These are phyloP conservation scores for Euproctis similis DNA, from an alignment of 2,888 invertebrate genomes.

Conservation along the genomic window DNA sequence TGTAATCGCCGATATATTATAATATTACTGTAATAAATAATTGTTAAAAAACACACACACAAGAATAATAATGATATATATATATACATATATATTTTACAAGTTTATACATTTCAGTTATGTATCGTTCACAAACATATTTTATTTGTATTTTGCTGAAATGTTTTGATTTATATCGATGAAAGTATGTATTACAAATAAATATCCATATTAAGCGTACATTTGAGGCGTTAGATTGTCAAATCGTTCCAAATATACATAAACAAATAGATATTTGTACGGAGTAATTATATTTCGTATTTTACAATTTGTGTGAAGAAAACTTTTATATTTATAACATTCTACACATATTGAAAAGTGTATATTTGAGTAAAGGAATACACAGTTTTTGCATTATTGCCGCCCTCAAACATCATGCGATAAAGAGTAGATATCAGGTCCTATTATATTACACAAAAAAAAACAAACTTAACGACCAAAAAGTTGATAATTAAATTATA, in stretches of 20 bases:
- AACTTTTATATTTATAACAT: slow-evolving; percentile 26
- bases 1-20: slow-evolving; percentile 58
- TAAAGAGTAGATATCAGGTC: slow-evolving; percentile 37
- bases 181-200: slow-evolving; percentile 39
- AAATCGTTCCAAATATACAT: slow-evolving; percentile 22
- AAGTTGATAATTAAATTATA: slow-evolving; percentile 17
- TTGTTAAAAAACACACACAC: too few relatives aligned
- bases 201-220: slow-evolving; percentile 16
- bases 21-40: too few relatives aligned
- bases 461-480: slow-evolving; percentile 18
- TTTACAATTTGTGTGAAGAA: slow-evolving; percentile 28
- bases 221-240: slow-evolving; percentile 14
- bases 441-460: slow-evolving; percentile 22
- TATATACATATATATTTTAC: slow-evolving; percentile 52
- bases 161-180: slow-evolving; percentile 32
- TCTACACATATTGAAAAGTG: too few relatives aligned
- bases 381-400: slow-evolving; percentile 17
- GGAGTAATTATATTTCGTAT: slow-evolving; percentile 30
- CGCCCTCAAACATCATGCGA: slow-evolving; percentile 24
- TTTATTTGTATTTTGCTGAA: slow-evolving; percentile 52
- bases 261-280: slow-evolving; percentile 17
- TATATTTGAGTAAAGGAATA: too few relatives aligned
- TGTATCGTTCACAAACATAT: slow-evolving; percentile 45
- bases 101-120: slow-evolving; percentile 46
- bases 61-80: slow-evolving; percentile 31